These are phyloP conservation scores for Synergus japonicus DNA, from an alignment of 2,888 invertebrate species.

Conservation along the genomic window DNA sequence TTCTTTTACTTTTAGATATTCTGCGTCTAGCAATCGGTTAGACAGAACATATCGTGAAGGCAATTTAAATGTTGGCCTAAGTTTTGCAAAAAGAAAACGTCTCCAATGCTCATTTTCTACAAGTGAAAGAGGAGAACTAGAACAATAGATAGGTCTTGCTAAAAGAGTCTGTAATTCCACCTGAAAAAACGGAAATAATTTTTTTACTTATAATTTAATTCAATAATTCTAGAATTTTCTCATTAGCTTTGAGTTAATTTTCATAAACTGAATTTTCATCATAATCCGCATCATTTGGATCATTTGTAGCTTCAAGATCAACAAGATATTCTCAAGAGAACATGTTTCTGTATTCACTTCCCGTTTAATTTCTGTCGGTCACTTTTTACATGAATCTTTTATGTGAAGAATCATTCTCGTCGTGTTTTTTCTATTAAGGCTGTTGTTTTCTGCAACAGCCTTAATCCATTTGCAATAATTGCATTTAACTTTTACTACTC, in stretches of 20 bases:
- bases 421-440: background rate
- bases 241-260: no score
- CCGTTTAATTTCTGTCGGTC: no score
- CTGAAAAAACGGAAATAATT: conserved; percentile 10
- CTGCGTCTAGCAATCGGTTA: background rate
- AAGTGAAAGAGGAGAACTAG: background rate
- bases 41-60: background rate
- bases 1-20: background rate
- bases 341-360: no score
- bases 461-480: no score
- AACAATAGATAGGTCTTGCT: conserved; percentile 6
- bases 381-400: background rate
- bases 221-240: no score
- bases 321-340: background rate
- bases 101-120: background rate
- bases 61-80: background rate
- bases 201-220: background rate
- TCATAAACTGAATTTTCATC: background rate
- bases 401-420: background rate
- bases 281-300: background rate
- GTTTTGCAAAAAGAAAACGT: background rate
- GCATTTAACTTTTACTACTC: no score
- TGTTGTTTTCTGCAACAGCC: no score
- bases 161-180: background rate
- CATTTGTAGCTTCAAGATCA: background rate